Evolutionary conservation across 2,113 vertebrate species (phyloP), one percentile per base, ranked within the genome.

Genomic region (Petaurus breviceps): DNA sequence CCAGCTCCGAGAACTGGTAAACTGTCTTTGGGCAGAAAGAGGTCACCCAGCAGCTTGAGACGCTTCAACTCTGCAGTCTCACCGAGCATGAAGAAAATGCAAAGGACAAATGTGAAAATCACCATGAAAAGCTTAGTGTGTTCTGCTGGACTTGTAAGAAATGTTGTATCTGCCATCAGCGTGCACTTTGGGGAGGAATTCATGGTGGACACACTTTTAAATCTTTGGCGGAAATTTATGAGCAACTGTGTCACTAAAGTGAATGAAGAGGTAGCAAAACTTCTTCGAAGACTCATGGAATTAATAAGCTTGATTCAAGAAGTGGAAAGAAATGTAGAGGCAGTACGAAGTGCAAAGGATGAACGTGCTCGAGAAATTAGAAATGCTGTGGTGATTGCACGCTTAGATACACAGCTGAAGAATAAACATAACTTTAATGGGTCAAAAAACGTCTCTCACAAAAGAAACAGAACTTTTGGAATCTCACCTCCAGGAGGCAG

Each of bases 111-210:
- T 99, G 99, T 99, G 99, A 99, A 98, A 99, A 99, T 98, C 99
- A 99, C 97, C 99, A 99, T 51, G 99, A 99, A 98, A 99, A 99
- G 97, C 99, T 99, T 95, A 99, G 99, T 93, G 99, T 99, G 28
- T 99, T 99, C 99, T 99, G 99, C 97, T 99, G 99, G 99, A 99
- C 99, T 90, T 99, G 99, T 98, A 99, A 99, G 98, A 99, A 99
- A 96, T 99, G 99, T 96, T 99, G 99, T 96, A 99, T 99, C 98
- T 99, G 99, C 96, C 99, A 99, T 98, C 99, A 99, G 98, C 99
- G 99, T 98, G 99, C 99, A 0, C 99, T 99, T 51, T 99, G 99
- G 99, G 99, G 99, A 96, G 99, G 99, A 98, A 99, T 99, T 99
- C 99, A 99, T 0, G 99, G 99, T 8, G 99, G 99, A 91, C 99